phyloP scores from a whole-genome alignment of 2,113 vertebrate genomes.

The Myiozetetes cayanensis region DNA sequence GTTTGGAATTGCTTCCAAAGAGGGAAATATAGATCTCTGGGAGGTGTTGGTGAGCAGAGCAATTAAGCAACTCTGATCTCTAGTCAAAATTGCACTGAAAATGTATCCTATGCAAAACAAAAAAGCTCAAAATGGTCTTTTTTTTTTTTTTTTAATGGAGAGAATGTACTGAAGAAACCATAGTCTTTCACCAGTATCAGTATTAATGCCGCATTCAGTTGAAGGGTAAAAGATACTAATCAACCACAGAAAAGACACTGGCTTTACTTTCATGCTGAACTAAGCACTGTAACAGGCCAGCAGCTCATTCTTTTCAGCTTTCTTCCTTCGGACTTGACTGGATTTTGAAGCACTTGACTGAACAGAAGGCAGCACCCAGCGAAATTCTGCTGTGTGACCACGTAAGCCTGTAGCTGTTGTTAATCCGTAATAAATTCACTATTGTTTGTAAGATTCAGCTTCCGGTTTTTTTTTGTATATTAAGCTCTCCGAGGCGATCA shows the following conservation, averaged over 20 bases:
- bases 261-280: background rate
- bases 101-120: background rate
- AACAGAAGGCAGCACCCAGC: background rate
- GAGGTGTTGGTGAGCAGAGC: background rate
- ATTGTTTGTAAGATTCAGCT: constrained; percentile 31
- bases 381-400: constrained; percentile 18
- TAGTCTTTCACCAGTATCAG: background rate
- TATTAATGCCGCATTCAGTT: background rate
- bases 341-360: constrained; percentile 18
- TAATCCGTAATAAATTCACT: constrained; percentile 32
- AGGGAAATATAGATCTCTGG: background rate
- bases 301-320: background rate
- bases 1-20: background rate
- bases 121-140: background rate
- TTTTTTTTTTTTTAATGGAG: background rate
- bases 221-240: background rate
- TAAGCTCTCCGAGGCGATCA: constrained; percentile 7
- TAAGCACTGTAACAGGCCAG: background rate
- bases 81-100: background rate
- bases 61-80: background rate
- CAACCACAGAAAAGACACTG: background rate
- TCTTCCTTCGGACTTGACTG: background rate
- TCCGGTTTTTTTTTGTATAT: background rate
- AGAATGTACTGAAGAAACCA: background rate
- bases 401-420: background rate